A percentile compares a stretch with the other conserved stretches of the same genome.
These are phyloP conservation scores for Temnothorax ravouxi DNA, from an alignment of 2,888 invertebrate genomes.

Conservation along the genomic window DNA sequence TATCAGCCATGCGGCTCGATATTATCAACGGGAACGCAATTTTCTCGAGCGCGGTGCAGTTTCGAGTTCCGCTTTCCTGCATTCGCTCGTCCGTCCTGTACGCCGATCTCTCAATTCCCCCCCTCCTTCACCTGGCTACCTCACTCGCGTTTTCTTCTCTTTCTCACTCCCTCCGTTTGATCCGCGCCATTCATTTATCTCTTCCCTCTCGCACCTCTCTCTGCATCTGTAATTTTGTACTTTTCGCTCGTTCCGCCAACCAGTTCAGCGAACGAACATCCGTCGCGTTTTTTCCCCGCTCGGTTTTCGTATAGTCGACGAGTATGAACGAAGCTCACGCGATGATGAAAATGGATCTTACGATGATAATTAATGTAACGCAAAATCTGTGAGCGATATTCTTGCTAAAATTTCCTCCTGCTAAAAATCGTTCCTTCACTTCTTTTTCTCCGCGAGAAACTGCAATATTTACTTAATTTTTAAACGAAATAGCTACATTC, in stretches of 20 bases:
- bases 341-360: conserved; percentile 13
- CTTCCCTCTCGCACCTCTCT: conserved; percentile 4
- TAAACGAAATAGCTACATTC: background rate
- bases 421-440: too few species aligned
- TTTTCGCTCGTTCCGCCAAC: conserved; percentile 32
- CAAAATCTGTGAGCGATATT: conserved; percentile 6
- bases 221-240: conserved; percentile 48
- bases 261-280: conserved; percentile 40
- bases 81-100: conserved; percentile 32
- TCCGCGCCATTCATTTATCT: conserved; percentile 24
- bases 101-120: conserved; percentile 36
- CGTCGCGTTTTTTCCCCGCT: conserved; percentile 10
- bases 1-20: conserved; percentile 72
- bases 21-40: conserved; percentile 76
- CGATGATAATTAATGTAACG: conserved; percentile 24
- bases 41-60: conserved; percentile 70
- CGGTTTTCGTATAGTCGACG: conserved; percentile 17
- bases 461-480: background rate
- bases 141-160: background rate
- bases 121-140: background rate
- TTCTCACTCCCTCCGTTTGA: conserved; percentile 9
- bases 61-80: conserved; percentile 65
- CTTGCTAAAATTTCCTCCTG: background rate
- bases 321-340: conserved; percentile 12
- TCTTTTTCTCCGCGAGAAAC: background rate